Percentiles rank a stretch among this genome's conserved stretches.
phyloP scores from a whole-genome alignment of 1,140 invertebrate species.

The Drosophila sechellia region DNA sequence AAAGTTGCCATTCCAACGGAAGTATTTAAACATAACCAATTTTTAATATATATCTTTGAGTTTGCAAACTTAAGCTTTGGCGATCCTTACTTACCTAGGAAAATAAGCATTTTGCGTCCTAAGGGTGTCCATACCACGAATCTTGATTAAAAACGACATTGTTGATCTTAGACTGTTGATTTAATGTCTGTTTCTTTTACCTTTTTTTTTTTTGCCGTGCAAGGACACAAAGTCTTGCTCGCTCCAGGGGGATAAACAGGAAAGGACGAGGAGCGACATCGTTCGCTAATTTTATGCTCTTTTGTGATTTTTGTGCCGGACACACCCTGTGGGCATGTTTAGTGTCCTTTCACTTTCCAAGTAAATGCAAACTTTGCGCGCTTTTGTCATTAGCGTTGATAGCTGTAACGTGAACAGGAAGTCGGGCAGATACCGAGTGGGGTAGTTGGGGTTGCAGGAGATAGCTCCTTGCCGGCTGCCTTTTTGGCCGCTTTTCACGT shows the following conservation, averaged over 20 bases:
- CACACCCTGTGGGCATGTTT: slow-evolving; percentile 78
- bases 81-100: background rate
- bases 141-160: too few species aligned
- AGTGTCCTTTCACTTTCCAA: slow-evolving; percentile 59
- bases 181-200: background rate
- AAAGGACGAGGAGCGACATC: slow-evolving; percentile 37
- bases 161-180: background rate
- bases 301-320: slow-evolving; percentile 79
- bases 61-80: too few species aligned
- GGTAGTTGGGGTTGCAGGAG: slow-evolving; percentile 1
- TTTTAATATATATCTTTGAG: too few species aligned
- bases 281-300: slow-evolving; percentile 80
- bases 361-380: slow-evolving; percentile 78
- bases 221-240: slow-evolving; percentile 56
- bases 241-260: slow-evolving; percentile 14
- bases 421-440: slow-evolving; percentile 11
- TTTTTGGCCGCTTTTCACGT: slow-evolving; percentile 79
- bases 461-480: slow-evolving; percentile 53
- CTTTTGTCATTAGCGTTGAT: slow-evolving; percentile 82
- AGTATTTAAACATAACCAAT: background rate
- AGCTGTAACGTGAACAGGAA: slow-evolving; percentile 63
- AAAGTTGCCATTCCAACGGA: too few species aligned
- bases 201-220: slow-evolving; percentile 5
- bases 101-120: background rate
- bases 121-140: background rate